Evolutionary conservation across 35 echinoderm and acorn worm genomes (phyloP), one percentile per base, ranked within the genome.

Genomic region (Heliocidaris tuberculata): DNA sequence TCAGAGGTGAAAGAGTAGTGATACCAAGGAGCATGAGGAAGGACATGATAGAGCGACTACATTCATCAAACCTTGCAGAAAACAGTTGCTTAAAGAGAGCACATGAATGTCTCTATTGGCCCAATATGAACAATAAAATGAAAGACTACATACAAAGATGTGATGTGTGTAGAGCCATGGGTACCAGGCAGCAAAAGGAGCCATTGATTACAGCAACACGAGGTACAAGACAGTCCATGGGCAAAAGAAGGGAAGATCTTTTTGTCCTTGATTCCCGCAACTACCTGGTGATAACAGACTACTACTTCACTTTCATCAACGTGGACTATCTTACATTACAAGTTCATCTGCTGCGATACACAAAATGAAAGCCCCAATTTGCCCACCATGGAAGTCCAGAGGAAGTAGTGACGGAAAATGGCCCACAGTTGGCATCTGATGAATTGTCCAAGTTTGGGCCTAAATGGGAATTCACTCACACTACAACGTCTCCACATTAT

Each of bases 91-190:
- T 96, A 5, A 48, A 90, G 21, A 91, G 95, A 21, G 97, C 97
- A 61, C 27, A 94, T 71, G 95, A 96, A 71, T 97, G 97, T 70
- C 50, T 97, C 32, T 96, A 95, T 70, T 97, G 95, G 95, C 94
- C 97, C 50, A 92, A 93, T 29, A 96, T 97, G 95, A 94, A 52
- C 29, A 59, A 78, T 10, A 47, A 95, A 35, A 3, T 97, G 11
- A 95, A 94, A 27, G 49, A 96, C 86, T 94, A 93, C 24, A 93
- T 96, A 19, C 91, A 94, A 47, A 86, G 48, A 65, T 97, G 97
- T 94, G 54, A 96, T 54, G 50, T 86, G 10, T 96, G 95, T 92
- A 48, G 47, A 19, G 47, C 89, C 7, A 31, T 95, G 31, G 92
- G 49, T 48, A 93, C 61, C 12, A 94, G 88, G 90, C 97, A 97